phyloP scores from a whole-genome alignment of 2,797 vertebrate genomes.

The Liasis olivaceus region DNA sequence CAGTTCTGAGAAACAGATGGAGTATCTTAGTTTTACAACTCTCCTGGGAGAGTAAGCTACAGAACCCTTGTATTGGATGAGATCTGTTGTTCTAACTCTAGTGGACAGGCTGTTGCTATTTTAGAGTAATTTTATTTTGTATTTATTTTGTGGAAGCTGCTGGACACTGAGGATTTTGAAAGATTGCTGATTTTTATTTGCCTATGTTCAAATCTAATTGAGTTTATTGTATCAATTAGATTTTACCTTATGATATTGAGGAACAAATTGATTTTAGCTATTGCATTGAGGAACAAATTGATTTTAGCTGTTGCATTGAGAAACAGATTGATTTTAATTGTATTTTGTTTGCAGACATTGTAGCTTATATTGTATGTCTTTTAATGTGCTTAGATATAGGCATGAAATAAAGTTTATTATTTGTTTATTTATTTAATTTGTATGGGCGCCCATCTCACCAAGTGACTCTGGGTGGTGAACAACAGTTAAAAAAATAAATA shows the following conservation, averaged over 20 bases:
- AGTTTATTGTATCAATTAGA: neutral
- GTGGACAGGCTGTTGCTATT: neutral
- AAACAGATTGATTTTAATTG: neutral
- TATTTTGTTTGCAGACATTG: neutral
- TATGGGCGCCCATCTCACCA: neutral
- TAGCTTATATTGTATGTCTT: neutral
- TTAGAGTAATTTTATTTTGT: neutral
- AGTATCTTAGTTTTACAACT: neutral
- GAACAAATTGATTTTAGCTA: neutral
- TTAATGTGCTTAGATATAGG: neutral
- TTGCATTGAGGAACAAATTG: neutral
- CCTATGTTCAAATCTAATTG: neutral
- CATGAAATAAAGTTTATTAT: neutral
- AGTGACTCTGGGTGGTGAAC: neutral
- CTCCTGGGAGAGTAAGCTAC: neutral
- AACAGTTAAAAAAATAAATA: neutral
- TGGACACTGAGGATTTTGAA: neutral
- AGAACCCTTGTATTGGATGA: neutral
- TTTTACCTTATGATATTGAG: neutral
- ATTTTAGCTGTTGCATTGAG: neutral
- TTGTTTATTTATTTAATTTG: neutral
- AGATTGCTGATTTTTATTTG: neutral
- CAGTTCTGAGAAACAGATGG: neutral
- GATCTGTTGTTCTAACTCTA: neutral
- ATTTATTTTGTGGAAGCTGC: neutral